phyloP scores from a whole-genome alignment of 2,797 vertebrate genomes.

The Remorina albescens region DNA sequence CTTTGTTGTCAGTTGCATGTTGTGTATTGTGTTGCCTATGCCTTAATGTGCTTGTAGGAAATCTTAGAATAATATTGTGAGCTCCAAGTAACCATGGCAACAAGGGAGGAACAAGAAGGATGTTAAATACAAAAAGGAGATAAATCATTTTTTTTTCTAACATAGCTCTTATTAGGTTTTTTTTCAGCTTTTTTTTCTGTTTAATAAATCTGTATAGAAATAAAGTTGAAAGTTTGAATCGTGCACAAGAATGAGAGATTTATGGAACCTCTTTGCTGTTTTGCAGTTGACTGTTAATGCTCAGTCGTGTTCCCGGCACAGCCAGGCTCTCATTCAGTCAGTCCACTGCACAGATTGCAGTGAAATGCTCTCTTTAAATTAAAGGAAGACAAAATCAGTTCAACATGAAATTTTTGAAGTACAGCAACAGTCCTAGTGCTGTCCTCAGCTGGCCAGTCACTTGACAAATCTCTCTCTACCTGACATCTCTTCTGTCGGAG shows the following conservation, averaged over 20 bases:
- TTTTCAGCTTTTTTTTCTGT: background rate
- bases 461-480: constrained; percentile 54
- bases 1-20: background rate
- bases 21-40: background rate
- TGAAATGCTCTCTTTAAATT: constrained; percentile 11
- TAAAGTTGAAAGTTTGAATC: background rate
- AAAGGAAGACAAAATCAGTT: background rate
- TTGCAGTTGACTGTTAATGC: background rate
- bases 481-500: constrained; percentile 73
- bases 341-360: background rate
- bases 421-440: background rate
- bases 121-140: background rate
- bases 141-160: background rate
- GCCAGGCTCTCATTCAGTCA: background rate
- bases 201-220: background rate
- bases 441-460: constrained; percentile 32
- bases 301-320: background rate
- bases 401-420: background rate
- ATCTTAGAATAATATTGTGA: constrained; percentile 8
- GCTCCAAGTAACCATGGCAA: background rate
- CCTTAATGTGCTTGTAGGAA: background rate
- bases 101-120: constrained; percentile 3
- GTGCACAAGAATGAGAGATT: background rate
- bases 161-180: background rate
- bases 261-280: background rate